phyloP scores from a whole-genome alignment of 2,888 invertebrate species.

The Hedychridium roseum region DNA sequence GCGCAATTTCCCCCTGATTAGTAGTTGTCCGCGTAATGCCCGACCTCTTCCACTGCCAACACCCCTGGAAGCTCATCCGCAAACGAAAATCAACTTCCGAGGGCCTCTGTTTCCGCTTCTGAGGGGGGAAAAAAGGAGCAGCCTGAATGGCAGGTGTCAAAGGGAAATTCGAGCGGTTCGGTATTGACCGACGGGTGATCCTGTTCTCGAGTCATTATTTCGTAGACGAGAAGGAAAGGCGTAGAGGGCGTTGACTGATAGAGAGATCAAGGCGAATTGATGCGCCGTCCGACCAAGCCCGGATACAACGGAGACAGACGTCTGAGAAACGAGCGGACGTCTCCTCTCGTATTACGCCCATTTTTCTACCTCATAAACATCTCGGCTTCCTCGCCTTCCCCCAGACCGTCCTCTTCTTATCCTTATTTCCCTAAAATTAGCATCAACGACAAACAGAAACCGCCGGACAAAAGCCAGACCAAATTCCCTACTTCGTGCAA shows the following conservation, averaged over 20 bases:
- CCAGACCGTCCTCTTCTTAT: constrained; percentile 4
- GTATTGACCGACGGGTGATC: no score
- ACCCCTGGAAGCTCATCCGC: no score
- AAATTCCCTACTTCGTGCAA: no score
- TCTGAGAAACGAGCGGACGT: constrained; percentile 40
- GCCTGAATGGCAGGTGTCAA: no score
- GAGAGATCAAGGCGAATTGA: constrained; percentile 44
- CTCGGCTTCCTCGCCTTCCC: no score
- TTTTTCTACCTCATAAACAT: constrained; percentile 33
- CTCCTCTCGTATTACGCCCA: constrained; percentile 37
- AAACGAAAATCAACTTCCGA: no score
- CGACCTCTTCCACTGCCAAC: constrained; percentile 4
- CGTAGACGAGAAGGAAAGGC: constrained; percentile 10
- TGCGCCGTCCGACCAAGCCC: constrained; percentile 18
- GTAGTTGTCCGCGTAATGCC: constrained; percentile 20
- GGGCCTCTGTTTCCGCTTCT: no score
- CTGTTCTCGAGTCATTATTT: constrained; percentile 19
- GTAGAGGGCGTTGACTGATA: constrained; percentile 37
- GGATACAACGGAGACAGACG: constrained; percentile 33
- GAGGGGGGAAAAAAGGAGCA: no score
- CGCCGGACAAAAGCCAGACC: no score
- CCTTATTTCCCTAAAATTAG: no score
- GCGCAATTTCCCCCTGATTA: constrained; percentile 37
- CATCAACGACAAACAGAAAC: no score
- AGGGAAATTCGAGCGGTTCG: no score